Percentiles rank a stretch among this genome's conserved stretches.
Evolutionary conservation across 2,888 invertebrate species (phyloP).

Genomic region (Rhagonycha fulva): DNA sequence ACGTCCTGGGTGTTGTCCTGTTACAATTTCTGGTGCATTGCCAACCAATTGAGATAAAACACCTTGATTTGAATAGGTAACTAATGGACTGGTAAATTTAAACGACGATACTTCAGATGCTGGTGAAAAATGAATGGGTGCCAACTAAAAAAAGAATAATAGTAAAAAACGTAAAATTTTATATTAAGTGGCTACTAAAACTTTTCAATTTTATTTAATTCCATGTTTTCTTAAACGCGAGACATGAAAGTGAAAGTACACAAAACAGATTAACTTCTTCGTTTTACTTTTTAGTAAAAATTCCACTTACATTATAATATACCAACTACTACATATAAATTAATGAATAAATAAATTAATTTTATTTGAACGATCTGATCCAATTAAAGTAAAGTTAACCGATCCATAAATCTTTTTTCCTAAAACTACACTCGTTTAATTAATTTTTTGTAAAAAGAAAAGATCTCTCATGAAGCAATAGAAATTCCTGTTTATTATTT

Average conservation of each 20-base stretch:
- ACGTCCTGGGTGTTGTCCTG: conserved; percentile 13
- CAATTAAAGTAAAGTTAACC: background rate
- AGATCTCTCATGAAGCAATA: background rate
- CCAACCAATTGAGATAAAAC: conserved; percentile 46
- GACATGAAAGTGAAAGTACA: conserved; percentile 2
- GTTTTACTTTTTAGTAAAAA: background rate
- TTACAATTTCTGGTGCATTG: conserved; percentile 33
- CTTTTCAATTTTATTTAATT: background rate
- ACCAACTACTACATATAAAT: background rate
- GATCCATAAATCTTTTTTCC: background rate
- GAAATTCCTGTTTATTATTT: background rate
- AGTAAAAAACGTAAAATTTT: background rate
- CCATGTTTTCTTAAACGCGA: background rate
- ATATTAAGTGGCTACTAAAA: background rate
- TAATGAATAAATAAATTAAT: background rate
- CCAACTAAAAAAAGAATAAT: background rate
- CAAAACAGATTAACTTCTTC: background rate
- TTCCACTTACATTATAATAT: background rate
- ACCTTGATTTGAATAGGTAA: conserved; percentile 50
- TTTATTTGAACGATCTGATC: background rate
- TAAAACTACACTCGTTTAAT: background rate
- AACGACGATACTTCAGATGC: conserved; percentile 53
- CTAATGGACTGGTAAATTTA: conserved; percentile 51
- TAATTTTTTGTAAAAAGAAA: background rate
- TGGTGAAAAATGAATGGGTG: conserved; percentile 42